These are phyloP conservation scores for Tribolium freemani DNA, from an alignment of 2,888 invertebrate genomes.

Conservation along the genomic window DNA sequence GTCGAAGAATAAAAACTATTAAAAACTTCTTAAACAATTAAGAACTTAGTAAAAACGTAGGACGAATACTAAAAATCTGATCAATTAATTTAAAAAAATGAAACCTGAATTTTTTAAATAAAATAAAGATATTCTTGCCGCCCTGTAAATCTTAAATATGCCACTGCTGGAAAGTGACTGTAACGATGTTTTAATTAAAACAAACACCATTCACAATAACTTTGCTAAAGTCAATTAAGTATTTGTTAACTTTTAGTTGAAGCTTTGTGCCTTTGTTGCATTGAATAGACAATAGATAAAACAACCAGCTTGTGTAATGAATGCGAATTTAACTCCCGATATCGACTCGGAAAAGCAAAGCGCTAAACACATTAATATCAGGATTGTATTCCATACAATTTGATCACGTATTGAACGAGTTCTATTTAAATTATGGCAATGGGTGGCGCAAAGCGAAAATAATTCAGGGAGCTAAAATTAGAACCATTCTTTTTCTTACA, in stretches of 20 bases:
- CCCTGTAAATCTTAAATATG: too few species aligned
- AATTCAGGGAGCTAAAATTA: too few species aligned
- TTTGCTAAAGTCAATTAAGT: conserved; percentile 6
- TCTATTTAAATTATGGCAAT: not conserved
- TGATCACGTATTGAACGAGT: not conserved
- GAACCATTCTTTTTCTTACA: not conserved
- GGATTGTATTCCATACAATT: not conserved
- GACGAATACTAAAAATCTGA: too few species aligned
- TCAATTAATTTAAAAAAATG: too few species aligned
- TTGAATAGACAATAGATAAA: conserved; percentile 5
- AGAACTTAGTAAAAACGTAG: too few species aligned
- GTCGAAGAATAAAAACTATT: too few species aligned
- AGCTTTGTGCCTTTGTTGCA: conserved; percentile 4
- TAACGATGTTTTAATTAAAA: not conserved
- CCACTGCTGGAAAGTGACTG: not conserved
- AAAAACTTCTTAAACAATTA: too few species aligned
- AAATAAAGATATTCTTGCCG: too few species aligned
- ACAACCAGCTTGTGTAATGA: conserved; percentile 3
- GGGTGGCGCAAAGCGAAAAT: not conserved
- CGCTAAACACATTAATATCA: conserved; percentile 9
- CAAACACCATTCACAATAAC: not conserved
- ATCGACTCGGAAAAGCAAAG: not conserved
- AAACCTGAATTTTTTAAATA: too few species aligned
- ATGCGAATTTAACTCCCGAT: not conserved
- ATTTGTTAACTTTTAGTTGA: conserved; percentile 5